These are phyloP conservation scores for Drosophila leonis DNA, from an alignment of 2,888 invertebrate species.

Conservation along the genomic window DNA sequence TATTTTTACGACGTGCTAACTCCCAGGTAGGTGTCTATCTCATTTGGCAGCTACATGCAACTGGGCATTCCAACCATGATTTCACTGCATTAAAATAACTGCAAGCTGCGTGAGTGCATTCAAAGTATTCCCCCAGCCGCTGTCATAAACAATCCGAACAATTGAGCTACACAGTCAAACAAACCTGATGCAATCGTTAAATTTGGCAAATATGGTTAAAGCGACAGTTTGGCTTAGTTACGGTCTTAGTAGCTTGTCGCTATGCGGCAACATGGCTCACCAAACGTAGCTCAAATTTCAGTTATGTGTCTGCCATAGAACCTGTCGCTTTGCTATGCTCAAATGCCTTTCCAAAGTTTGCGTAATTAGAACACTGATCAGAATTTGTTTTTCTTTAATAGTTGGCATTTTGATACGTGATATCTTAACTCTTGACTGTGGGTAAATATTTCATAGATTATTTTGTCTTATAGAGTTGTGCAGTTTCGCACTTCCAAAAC, in stretches of 20 bases:
- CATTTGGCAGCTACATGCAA: slow-evolving; percentile 55
- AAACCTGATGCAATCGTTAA: slow-evolving; percentile 73
- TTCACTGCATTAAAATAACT: slow-evolving; percentile 75
- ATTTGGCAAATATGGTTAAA: slow-evolving; percentile 79
- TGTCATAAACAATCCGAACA: slow-evolving; percentile 66
- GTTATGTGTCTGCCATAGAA: slow-evolving; percentile 43
- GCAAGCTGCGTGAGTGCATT: slow-evolving; percentile 68
- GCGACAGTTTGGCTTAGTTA: slow-evolving; percentile 44
- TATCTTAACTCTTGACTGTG: not conserved
- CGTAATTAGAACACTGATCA: slow-evolving; percentile 48
- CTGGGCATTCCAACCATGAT: slow-evolving; percentile 68
- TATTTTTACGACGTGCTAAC: slow-evolving; percentile 65
- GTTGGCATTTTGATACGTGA: slow-evolving; percentile 11
- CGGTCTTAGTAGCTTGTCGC: slow-evolving; percentile 37
- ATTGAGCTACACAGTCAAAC: slow-evolving; percentile 23
- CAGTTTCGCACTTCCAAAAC: slow-evolving; percentile 9
- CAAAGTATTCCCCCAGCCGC: slow-evolving; percentile 54
- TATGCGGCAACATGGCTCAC: slow-evolving; percentile 40
- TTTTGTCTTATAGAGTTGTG: slow-evolving; percentile 4
- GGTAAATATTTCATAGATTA: slow-evolving; percentile 1
- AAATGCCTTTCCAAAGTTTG: slow-evolving; percentile 24
- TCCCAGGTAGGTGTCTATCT: slow-evolving; percentile 58
- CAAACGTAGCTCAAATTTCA: slow-evolving; percentile 40
- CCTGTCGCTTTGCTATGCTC: slow-evolving; percentile 25
- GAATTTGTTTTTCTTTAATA: slow-evolving; percentile 1